Evolutionary conservation across 2,888 invertebrate species (phyloP).

Genomic region (Crossocerus cetratus): DNA sequence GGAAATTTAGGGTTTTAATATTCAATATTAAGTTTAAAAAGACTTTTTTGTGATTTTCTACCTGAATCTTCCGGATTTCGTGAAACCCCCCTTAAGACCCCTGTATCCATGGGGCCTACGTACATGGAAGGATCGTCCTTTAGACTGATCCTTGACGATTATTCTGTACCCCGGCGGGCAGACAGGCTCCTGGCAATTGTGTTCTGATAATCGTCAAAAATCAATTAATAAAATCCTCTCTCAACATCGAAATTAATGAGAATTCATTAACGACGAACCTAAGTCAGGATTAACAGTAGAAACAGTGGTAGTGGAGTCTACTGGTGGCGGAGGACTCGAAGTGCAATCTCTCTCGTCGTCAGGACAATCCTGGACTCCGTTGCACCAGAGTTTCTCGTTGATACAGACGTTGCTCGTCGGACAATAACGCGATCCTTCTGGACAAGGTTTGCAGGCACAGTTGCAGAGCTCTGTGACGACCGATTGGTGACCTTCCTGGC

Average conservation of each 20-base stretch:
- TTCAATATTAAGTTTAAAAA: no score
- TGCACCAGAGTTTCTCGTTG: conserved; percentile 85
- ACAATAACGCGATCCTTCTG: conserved; percentile 82
- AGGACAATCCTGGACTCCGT: conserved; percentile 88
- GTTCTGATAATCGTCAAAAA: conserved; percentile 19
- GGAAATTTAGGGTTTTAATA: neutral
- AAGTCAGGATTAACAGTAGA: no score
- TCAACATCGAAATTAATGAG: neutral
- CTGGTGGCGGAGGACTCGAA: neutral
- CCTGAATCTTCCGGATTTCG: neutral
- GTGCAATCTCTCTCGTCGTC: conserved; percentile 88
- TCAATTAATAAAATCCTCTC: neutral
- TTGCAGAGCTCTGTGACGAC: conserved; percentile 82
- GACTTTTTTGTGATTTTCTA: no score
- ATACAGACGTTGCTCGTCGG: conserved; percentile 87
- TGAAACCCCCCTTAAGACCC: conserved; percentile 22
- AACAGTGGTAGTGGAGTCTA: conserved; percentile 6
- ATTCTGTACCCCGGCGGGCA: conserved; percentile 79
- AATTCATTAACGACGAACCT: no score
- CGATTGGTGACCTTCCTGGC: conserved; percentile 81
- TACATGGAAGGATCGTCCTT: neutral
- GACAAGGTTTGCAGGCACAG: conserved; percentile 87
- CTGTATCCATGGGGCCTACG: conserved; percentile 3
- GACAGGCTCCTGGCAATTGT: conserved; percentile 62
- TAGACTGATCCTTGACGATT: conserved; percentile 69